Evolutionary conservation across 1,140 invertebrate species (phyloP), one percentile per base, ranked within the genome.

Genomic region (Lethocerus indicus): DNA sequence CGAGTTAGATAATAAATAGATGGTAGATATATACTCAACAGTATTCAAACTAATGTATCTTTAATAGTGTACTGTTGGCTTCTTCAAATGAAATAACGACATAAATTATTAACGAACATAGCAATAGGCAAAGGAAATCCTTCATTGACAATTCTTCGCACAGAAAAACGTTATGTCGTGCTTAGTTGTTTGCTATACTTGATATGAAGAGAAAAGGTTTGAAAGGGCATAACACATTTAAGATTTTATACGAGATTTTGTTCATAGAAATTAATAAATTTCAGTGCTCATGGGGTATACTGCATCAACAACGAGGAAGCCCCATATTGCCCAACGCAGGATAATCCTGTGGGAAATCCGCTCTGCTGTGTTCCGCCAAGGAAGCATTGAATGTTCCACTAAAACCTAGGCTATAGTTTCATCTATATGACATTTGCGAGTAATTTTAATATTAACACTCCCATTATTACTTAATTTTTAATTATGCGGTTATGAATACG

Each of bases 301-400:
- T 83, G 80, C 53, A 54, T 77, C 6, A 69, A 69, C 25, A 71
- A 71, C 27, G 64, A 67, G 32, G 59, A 71, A 35, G 69, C 76
- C 3, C 80, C 79, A 0, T 83, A 78, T 63, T 82, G 81, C 62
- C 78, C 78, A 0, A 64, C 61, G 24, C 66, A 68, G 26, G 59
- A 62, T 13, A 59, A 59, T 3, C 61, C 71, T 12, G 64, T 61
- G 18, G 80, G 80, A 9, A 79, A 81, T 59, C 60, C 68, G 7
- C 69, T 78, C 47, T 83, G 81, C 58, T 83, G 81, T 54, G 48
- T 54, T 9, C 60, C 50, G 2, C 51, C 53, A 2, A 45, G 37
- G 23, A 18, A 43, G 7, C 9, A 9, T 9, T 12, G 12, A 41
- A 12, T 12, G 20, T 21, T 20, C 16, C n/a, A n/a, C 16, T 6